Conservation (phyloP, 1,140 invertebrate genomes). For the Hypothenemus hampei region DNA sequence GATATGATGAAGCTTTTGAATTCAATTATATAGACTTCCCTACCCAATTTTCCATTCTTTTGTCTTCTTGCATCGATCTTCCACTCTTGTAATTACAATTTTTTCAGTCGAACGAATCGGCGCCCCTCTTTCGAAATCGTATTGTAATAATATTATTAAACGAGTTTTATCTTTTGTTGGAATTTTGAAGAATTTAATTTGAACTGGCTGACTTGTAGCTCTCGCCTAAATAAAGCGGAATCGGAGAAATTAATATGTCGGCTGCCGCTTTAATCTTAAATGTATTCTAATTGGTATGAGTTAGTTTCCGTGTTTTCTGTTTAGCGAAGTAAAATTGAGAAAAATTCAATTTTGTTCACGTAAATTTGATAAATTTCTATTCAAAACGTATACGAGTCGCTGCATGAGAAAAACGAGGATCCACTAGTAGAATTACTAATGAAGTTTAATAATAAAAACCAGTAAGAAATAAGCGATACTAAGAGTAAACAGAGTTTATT, state of each 20-base stretch:
- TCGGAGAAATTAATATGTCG: slow-evolving; percentile 2
- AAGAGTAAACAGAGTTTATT: too few species aligned
- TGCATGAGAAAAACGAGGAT: slow-evolving; percentile 15
- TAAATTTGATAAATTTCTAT: slow-evolving; percentile 23
- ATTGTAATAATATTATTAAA: background rate
- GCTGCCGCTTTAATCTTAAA: slow-evolving; percentile 8
- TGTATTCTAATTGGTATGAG: slow-evolving; percentile 15
- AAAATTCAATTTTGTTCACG: slow-evolving; percentile 17
- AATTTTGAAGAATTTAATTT: slow-evolving; percentile 1
- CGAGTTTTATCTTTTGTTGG: background rate
- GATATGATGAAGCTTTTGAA: background rate
- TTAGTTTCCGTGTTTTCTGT: slow-evolving; percentile 18
- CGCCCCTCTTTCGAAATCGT: background rate
- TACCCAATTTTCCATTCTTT: background rate
- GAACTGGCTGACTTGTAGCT: background rate
- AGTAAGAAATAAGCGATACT: too few species aligned
- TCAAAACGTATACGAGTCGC: slow-evolving; percentile 15
- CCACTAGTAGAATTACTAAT: slow-evolving; percentile 16
- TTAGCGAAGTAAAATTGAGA: slow-evolving; percentile 9
- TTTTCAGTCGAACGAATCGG: background rate
- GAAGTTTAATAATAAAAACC: slow-evolving; percentile 5
- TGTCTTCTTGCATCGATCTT: background rate
- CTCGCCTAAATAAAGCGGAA: background rate
- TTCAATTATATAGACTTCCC: background rate
- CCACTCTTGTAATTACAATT: background rate